A percentile compares a stretch with the other conserved stretches of the same genome.
phyloP scores from a whole-genome alignment of 2,797 vertebrate species.

The Megalops cyprinoides region DNA sequence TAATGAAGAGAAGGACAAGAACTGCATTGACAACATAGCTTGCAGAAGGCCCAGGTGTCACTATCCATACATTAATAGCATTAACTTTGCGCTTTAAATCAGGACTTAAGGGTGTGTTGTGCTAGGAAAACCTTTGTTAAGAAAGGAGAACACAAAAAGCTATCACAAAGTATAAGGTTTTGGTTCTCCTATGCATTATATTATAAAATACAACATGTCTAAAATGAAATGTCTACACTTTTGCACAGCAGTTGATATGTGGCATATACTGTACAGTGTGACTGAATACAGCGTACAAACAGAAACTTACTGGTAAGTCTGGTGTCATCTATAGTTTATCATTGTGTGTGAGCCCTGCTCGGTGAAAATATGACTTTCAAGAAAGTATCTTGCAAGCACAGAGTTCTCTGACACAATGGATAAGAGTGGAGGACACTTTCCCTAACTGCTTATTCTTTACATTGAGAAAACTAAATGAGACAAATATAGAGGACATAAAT shows the following conservation, averaged over 20 bases:
- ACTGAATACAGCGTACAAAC: not conserved
- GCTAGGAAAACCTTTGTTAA: no score
- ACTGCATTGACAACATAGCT: no score
- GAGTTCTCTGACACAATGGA: not conserved
- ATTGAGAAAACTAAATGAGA: not conserved
- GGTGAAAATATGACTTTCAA: not conserved
- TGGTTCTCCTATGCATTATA: no score
- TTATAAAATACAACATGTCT: no score
- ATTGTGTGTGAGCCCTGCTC: not conserved
- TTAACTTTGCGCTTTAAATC: no score
- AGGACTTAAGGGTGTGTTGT: no score
- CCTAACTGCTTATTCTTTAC: not conserved
- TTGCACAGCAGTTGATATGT: not conserved
- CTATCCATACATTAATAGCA: no score
- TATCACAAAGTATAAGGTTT: no score
- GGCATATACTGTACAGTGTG: not conserved
- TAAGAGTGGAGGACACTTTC: not conserved
- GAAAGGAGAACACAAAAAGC: no score
- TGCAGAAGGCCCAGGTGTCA: no score
- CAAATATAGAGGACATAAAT: not conserved
- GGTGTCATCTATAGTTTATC: not conserved
- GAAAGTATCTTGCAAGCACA: not conserved
- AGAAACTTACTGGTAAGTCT: not conserved
- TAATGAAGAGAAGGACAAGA: no score
- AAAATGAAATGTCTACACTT: not conserved